Percentiles rank a stretch among this genome's conserved stretches.
These are phyloP conservation scores for Tridacna gigas DNA, from an alignment of 2,888 invertebrate genomes.

Conservation along the genomic window DNA sequence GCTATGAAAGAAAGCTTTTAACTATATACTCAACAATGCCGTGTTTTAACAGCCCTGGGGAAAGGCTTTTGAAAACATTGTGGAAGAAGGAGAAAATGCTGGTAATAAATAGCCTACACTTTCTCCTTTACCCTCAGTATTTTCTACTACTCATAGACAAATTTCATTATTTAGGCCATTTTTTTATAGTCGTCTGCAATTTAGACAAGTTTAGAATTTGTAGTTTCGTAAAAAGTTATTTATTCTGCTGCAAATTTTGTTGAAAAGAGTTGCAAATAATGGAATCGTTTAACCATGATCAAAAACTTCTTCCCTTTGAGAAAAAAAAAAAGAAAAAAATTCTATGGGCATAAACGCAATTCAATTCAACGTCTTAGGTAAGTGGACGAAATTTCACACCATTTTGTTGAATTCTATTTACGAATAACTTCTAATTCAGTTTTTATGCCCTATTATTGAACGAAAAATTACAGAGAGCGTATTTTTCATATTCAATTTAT, in stretches of 20 bases:
- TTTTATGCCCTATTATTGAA: slow-evolving; percentile 24
- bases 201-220: too few species aligned
- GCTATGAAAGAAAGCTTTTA: too few species aligned
- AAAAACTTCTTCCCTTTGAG: slow-evolving; percentile 2
- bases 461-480: slow-evolving; percentile 20
- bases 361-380: slow-evolving; percentile 19
- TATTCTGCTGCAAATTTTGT: too few species aligned
- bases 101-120: not conserved
- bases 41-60: not conserved
- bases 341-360: not conserved
- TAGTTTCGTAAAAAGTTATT: too few species aligned
- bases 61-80: not conserved
- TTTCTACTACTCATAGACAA: not conserved
- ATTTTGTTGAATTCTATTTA: slow-evolving; percentile 20
- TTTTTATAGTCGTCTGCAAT: not conserved
- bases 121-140: not conserved
- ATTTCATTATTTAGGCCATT: not conserved
- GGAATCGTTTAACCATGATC: slow-evolving; percentile 14
- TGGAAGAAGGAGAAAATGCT: not conserved
- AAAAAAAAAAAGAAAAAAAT: slow-evolving; percentile 11
- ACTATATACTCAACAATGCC: not conserved
- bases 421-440: slow-evolving; percentile 23
- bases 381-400: slow-evolving; percentile 29
- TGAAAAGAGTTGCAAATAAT: not conserved
- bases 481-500: slow-evolving; percentile 27